These are phyloP conservation scores for Tetraneura akinire DNA, from an alignment of 1,140 invertebrate genomes.

Conservation along the genomic window DNA sequence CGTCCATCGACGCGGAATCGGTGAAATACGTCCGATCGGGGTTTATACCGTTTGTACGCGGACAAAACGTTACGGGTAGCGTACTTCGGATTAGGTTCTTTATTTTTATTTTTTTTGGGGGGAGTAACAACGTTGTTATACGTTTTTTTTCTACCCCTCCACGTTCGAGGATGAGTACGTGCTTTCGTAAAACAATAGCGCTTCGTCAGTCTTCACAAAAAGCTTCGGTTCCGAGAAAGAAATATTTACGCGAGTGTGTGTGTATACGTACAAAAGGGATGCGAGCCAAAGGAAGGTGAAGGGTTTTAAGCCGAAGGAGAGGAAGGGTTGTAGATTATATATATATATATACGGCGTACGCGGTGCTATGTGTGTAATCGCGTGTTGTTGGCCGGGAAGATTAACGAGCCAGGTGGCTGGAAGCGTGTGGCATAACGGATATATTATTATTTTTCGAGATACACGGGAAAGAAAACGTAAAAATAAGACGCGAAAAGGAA, in stretches of 20 bases:
- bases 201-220: slow-evolving; percentile 40
- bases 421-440: slow-evolving; percentile 45
- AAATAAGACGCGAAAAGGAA: slow-evolving; percentile 40
- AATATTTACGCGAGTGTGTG: not conserved
- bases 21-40: not conserved
- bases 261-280: slow-evolving; percentile 6
- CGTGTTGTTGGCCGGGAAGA: slow-evolving; percentile 50
- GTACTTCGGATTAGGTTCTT: no score
- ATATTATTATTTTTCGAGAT: slow-evolving; percentile 49
- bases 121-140: slow-evolving; percentile 12
- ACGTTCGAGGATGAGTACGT: slow-evolving; percentile 41
- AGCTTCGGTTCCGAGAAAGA: slow-evolving; percentile 12
- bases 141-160: not conserved
- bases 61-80: slow-evolving; percentile 37
- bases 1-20: not conserved
- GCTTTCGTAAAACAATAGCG: slow-evolving; percentile 48
- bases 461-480: slow-evolving; percentile 23
- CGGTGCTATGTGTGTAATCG: slow-evolving; percentile 49
- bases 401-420: slow-evolving; percentile 51
- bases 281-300: not conserved
- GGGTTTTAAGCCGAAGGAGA: no score
- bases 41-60: not conserved
- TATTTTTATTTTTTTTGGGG: no score
- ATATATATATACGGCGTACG: slow-evolving; percentile 6
- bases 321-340: slow-evolving; percentile 38